Evolutionary conservation across 2,888 invertebrate species (phyloP).

Genomic region (Eumerus sabulonum): DNA sequence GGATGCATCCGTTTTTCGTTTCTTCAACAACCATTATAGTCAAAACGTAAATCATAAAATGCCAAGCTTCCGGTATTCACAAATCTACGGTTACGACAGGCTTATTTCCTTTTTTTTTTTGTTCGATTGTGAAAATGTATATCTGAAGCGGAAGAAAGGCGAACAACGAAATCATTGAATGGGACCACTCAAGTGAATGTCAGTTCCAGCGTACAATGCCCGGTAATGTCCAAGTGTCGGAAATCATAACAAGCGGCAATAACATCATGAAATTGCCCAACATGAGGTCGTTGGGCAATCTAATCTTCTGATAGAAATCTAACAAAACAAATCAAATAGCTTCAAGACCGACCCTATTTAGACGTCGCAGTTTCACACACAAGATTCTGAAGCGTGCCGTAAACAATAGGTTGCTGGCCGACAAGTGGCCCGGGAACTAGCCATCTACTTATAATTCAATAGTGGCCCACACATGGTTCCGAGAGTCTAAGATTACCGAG

Average conservation of each 20-base stretch:
- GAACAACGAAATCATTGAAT: too few relatives aligned
- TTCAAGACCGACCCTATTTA: conserved; percentile 12
- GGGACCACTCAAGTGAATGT: conserved; percentile 10
- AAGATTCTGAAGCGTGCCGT: conserved; percentile 36
- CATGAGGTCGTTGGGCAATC: conserved; percentile 14
- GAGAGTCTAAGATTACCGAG: conserved; percentile 12
- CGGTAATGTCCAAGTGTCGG: conserved; percentile 6
- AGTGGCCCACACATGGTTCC: not conserved
- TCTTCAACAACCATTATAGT: too few relatives aligned
- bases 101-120: too few relatives aligned
- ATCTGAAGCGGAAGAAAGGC: too few relatives aligned
- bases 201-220: conserved; percentile 2
- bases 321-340: conserved; percentile 12
- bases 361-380: conserved; percentile 16
- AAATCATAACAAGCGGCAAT: conserved; percentile 4
- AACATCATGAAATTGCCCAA: not conserved
- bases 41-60: too few relatives aligned
- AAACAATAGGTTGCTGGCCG: conserved; percentile 8
- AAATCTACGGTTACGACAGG: too few relatives aligned
- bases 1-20: too few relatives aligned
- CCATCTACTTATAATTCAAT: not conserved
- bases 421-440: conserved; percentile 7
- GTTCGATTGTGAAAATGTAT: too few relatives aligned
- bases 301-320: not conserved
- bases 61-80: too few relatives aligned